These are phyloP conservation scores for Drosophila mojavensis DNA, from an alignment of 1,140 invertebrate species.

Conservation along the genomic window DNA sequence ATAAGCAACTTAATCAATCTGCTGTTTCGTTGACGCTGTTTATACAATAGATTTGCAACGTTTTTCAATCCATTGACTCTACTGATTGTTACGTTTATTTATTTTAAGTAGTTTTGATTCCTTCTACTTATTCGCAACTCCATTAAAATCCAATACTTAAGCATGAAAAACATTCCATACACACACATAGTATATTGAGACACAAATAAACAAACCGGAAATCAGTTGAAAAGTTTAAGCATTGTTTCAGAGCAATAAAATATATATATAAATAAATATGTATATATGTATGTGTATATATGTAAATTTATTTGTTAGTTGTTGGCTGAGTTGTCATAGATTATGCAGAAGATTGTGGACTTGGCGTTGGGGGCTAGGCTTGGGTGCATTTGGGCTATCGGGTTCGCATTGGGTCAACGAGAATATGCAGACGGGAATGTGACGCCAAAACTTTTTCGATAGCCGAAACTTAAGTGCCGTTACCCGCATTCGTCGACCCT, in stretches of 20 bases:
- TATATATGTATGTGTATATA: constrained; percentile 25
- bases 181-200: not conserved
- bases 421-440: constrained; percentile 41
- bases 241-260: constrained; percentile 34
- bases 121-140: not conserved
- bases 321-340: constrained; percentile 47
- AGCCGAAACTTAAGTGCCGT: constrained; percentile 51
- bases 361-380: not conserved
- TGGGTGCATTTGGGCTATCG: constrained; percentile 17
- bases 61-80: too few relatives aligned
- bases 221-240: constrained; percentile 39
- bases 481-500: constrained; percentile 1
- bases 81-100: not conserved
- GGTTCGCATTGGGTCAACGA: constrained; percentile 41
- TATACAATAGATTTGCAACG: too few relatives aligned
- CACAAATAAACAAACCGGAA: constrained; percentile 36
- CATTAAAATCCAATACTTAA: not conserved
- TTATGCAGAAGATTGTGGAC: constrained; percentile 39
- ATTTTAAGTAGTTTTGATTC: not conserved
- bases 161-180: not conserved
- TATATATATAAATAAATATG: constrained; percentile 19
- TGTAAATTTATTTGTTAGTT: constrained; percentile 29
- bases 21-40: too few relatives aligned
- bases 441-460: constrained; percentile 60
- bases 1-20: too few relatives aligned